Evolutionary conservation across 2,113 vertebrate genomes (phyloP).

Genomic region (Epinephelus moara): DNA sequence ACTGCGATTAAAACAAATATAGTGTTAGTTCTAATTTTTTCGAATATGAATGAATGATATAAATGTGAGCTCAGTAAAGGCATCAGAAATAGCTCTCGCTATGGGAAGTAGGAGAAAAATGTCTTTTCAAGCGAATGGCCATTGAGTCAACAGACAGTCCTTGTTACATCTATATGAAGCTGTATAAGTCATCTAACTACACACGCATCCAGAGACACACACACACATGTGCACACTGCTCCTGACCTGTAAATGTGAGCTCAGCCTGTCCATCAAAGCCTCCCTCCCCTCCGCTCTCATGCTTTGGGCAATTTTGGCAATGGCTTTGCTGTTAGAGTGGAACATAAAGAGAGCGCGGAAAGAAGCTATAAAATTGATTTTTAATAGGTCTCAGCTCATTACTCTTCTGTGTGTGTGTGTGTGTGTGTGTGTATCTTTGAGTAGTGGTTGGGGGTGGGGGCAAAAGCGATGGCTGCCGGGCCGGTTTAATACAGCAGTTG

Average conservation of each 20-base stretch:
- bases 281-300: background rate
- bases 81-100: background rate
- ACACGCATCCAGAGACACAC: slow-evolving; percentile 20
- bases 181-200: background rate
- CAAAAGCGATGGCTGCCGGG: background rate
- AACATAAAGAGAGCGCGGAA: slow-evolving; percentile 71
- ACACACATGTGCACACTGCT: slow-evolving; percentile 1
- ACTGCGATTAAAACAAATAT: background rate
- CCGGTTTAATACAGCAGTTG: slow-evolving; percentile 7
- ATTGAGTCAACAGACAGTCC: background rate
- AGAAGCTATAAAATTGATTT: slow-evolving; percentile 80
- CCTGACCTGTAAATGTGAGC: slow-evolving; percentile 61
- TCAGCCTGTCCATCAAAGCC: slow-evolving; percentile 46
- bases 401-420: slow-evolving; percentile 23
- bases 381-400: slow-evolving; percentile 80
- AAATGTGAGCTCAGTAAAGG: background rate
- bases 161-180: background rate
- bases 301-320: slow-evolving; percentile 41
- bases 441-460: slow-evolving; percentile 17
- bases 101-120: background rate
- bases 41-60: background rate
- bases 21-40: background rate
- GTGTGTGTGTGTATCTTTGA: slow-evolving; percentile 13
- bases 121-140: background rate
- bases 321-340: slow-evolving; percentile 71